Percentiles rank a stretch among this genome's conserved stretches.
phyloP scores from a whole-genome alignment of 2,888 invertebrate genomes.

The Acrobasis repandana region DNA sequence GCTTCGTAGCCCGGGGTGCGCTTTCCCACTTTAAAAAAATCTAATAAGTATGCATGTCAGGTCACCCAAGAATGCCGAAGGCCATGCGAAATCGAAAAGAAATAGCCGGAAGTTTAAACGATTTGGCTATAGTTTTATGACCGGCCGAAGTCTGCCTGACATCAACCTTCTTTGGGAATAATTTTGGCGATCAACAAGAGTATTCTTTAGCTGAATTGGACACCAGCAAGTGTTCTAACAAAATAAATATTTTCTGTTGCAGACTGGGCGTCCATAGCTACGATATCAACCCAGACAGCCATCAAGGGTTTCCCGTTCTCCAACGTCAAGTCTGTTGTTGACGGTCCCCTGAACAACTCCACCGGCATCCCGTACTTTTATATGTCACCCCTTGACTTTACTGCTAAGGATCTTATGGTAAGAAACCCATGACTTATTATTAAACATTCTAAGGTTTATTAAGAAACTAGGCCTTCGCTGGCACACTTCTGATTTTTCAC shows the following conservation, averaged over 20 bases:
- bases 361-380: conserved; percentile 89
- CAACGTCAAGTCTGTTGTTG: conserved; percentile 87
- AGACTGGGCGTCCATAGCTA: conserved; percentile 89
- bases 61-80: no score
- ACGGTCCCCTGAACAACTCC: conserved; percentile 86
- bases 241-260: conserved; percentile 16
- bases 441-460: neutral
- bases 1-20: no score
- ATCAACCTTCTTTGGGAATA: no score
- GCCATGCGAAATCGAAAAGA: no score
- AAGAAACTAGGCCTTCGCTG: neutral
- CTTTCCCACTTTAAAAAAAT: no score
- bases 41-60: no score
- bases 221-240: no score
- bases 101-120: no score
- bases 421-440: conserved; percentile 29
- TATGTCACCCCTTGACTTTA: conserved; percentile 87
- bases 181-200: no score
- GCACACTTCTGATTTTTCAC: neutral
- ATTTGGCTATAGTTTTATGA: no score
- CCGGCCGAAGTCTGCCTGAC: no score
- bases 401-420: conserved; percentile 86
- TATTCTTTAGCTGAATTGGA: no score
- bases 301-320: conserved; percentile 86
- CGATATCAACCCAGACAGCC: conserved; percentile 84